Base-by-base conservation (phyloP, 2,797 vertebrate genomes). In the Potorous gilbertii region DNA sequence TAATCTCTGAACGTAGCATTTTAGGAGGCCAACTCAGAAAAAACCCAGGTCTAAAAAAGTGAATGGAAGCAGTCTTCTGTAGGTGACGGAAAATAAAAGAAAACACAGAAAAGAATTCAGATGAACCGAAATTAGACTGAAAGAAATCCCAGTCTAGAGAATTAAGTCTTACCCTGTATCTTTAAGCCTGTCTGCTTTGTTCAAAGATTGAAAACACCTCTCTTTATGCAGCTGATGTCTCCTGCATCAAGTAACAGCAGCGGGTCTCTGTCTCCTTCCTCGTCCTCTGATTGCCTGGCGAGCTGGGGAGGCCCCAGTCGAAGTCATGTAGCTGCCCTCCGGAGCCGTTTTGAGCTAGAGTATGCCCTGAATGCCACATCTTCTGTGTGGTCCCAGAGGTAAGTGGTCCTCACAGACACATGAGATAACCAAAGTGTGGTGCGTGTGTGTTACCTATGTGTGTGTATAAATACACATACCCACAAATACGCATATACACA, bases 191-290 rank as follows among this genome's bases (percentile, higher is more conserved):
- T 90, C 94, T 27, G 29, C 52, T 50, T 91, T 91, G 89, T 91
- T 93, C 89, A 94, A 1, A 8, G 62, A 95, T 5, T 96, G 81
- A 97, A 12, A 3, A 14, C 18, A 12, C 4, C 1, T 46, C 96
- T 55, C 92, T 92, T 91, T 59, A 93, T 55, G 2, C 98, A 99
- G 99, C 91, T 99, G 93, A 99, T 99, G 99, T 99, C 99, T 95
- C 99, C 99, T 14, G 98, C 99, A 91, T 99, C 99, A 92, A 99
- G 99, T 98, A 99, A 99, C 98, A 99, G 99, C 98, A 99, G 99
- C 0, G 99, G 99, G 6, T 99, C 99, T 55, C 98, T 99, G 94
- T 99, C 99, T 0, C 99, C 99, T 29, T 99, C 99, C 5, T 99
- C 99, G 0, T 99, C 99, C 16, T 99, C 99, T 0, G 99, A 99